These are phyloP conservation scores for Epinephelus awoara DNA, from an alignment of 2,797 vertebrate genomes.

Conservation along the genomic window DNA sequence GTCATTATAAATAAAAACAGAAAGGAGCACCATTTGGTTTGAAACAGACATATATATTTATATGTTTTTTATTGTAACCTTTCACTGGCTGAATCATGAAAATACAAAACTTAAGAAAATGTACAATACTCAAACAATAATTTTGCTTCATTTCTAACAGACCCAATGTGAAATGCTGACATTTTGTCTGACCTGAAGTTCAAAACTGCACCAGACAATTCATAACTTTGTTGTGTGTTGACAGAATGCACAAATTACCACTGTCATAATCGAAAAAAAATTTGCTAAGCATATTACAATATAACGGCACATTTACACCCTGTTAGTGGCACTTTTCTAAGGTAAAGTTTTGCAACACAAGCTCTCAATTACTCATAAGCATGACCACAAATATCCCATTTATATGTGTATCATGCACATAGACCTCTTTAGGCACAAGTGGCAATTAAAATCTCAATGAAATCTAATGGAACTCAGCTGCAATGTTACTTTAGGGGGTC, in stretches of 20 bases:
- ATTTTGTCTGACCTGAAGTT: too few species aligned
- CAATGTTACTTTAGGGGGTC: not conserved
- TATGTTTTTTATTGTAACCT: not conserved
- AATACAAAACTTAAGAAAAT: not conserved
- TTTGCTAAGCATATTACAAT: too few species aligned
- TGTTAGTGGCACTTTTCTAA: not conserved
- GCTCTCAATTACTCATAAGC: constrained; percentile 25
- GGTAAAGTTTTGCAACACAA: not conserved
- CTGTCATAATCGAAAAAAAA: too few species aligned
- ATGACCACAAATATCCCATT: constrained; percentile 40
- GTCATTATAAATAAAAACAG: not conserved
- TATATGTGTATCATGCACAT: constrained; percentile 43
- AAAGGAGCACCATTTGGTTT: not conserved
- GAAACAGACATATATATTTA: not conserved
- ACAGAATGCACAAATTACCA: too few species aligned
- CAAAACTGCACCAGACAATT: too few species aligned
- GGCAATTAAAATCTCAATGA: constrained; percentile 15
- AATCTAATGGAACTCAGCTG: not conserved
- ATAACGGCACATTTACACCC: too few species aligned
- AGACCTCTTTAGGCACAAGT: constrained; percentile 57
- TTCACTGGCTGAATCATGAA: not conserved
- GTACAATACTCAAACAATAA: not conserved
- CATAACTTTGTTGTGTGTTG: too few species aligned
- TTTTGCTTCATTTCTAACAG: not conserved
- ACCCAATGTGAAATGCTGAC: too few species aligned